Evolutionary conservation across 1,140 invertebrate genomes (phyloP), one percentile per base, ranked within the genome.

Genomic region (Hypothenemus hampei): DNA sequence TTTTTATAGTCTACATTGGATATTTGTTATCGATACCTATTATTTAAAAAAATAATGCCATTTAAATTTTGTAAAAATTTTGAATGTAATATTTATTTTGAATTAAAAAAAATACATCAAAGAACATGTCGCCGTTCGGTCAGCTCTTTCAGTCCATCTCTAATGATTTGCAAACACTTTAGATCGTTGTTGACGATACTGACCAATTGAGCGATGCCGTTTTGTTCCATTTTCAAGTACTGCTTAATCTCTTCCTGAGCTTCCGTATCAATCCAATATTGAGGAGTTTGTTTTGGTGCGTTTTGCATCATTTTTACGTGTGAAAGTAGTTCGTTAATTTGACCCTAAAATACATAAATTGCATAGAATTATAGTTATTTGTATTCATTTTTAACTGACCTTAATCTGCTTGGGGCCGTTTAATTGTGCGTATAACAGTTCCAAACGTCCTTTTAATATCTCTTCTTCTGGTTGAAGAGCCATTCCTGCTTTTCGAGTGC

Each of bases 401-500:
- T 93, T 93, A 63, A 92, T 94, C 65, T 95, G 89, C 41, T 91
- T 93, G 8, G 93, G 93, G 8, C 90, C 85, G 58, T 89, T 89
- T 2, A 97, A 79, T 66, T 94, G 87, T 0, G 84, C 79, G 44
- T 91, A 85, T 69, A 96, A 81, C 39, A 84, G 81, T 73, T 96
- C 91, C 8, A 97, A 77, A 62, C 88, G 83, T 13, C 86, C 86
- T 36, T 89, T 78, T 13, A 94, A 70, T 11, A 84, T 79, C 75
- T 97, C 93, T 72, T 97, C 94, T 60, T 95, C 91, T 0, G 87
- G 86, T 64, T 88, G 84, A 10, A 97, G 74, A 0, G 89, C 83
- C 23, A 87, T 80, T 13, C 93, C 93, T 51, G 87, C 81, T 72
- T 94, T 93, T 11, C 92, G 78, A 3, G 81, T 81, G 49, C 89